These are phyloP conservation scores for Pristionchus maxplancki DNA, from an alignment of 2,888 invertebrate genomes.

Conservation along the genomic window DNA sequence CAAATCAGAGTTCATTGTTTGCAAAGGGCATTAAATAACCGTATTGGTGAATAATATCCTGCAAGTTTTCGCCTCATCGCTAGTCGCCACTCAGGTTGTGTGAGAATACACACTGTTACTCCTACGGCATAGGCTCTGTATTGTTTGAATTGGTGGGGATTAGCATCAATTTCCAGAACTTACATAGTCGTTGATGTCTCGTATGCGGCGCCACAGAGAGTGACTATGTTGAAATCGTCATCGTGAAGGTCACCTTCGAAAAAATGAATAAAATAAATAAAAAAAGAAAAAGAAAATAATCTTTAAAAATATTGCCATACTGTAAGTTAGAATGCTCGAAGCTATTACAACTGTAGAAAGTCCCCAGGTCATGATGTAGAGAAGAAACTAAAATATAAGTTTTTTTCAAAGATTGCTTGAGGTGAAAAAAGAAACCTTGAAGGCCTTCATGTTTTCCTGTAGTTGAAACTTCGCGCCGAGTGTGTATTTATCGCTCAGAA, in stretches of 20 bases:
- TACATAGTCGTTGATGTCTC: not conserved
- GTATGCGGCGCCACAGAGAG: not conserved
- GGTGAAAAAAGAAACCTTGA: not conserved
- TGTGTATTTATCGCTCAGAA: not conserved
- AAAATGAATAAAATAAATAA: not conserved
- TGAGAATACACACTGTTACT: not conserved
- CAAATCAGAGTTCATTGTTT: no score
- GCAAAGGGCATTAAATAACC: no score
- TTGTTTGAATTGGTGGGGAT: not conserved
- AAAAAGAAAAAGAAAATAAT: no score
- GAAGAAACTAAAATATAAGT: not conserved
- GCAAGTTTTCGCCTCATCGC: not conserved
- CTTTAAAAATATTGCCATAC: not conserved
- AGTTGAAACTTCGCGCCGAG: not conserved
- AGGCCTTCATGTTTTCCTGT: conserved; percentile 10
- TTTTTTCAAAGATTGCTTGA: not conserved
- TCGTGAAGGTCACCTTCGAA: not conserved
- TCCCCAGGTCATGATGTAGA: not conserved
- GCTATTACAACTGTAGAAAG: not conserved
- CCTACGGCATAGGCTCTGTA: not conserved
- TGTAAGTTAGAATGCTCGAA: not conserved
- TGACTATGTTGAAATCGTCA: not conserved
- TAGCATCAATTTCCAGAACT: not conserved
- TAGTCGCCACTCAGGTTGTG: not conserved
- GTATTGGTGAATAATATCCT: not conserved